Evolutionary conservation across 2,888 invertebrate species (phyloP), one percentile per base, ranked within the genome.

Genomic region (Andrena dorsata): DNA sequence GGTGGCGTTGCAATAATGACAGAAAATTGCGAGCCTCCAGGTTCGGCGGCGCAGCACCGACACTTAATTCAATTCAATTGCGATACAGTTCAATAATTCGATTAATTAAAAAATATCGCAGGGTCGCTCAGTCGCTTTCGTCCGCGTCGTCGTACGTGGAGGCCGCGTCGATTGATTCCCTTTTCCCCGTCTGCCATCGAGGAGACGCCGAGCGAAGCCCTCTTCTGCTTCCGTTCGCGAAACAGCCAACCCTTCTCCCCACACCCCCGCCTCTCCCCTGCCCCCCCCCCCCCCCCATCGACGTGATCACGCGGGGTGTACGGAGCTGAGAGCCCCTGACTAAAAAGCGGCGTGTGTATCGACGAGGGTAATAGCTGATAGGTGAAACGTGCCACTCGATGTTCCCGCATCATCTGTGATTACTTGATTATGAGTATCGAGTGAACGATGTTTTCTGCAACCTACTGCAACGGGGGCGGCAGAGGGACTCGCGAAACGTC

Each of bases 51-150:
- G 82, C 89, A 85, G 86, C 86, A 84, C 84, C 88, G 89, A 87
- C 91, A 92, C 93, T 93, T 93, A 92, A 93, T 93, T 92, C 93
- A 90, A 93, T 92, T 92, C 92, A 90, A 93, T 93, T 90, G 92
- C 91, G 89, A 92, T 92, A 93, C 93, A 93, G 93, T 93, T 92
- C 91, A 93, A 93, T 93, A 93, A 93, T 93, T 93, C 93, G 92
- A 92, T 93, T 93, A 93, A 93, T 93, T 93, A 93, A 93, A 93
- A 93, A 93, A 92, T 92, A 89, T 90, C 86, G 86, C 86, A 89
- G 90, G 78, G 86, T 84, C 86, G 89, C 90, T 89, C 87, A 90
- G 82, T 71, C 72, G 80, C 26, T 63, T 74, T 61, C 63, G 49
- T 51, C 71, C 70, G 53, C 63, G 81, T 84, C 77, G 86, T 79